Base-by-base conservation (phyloP, 2,797 vertebrate species). In the Calcarius lapponicus region DNA sequence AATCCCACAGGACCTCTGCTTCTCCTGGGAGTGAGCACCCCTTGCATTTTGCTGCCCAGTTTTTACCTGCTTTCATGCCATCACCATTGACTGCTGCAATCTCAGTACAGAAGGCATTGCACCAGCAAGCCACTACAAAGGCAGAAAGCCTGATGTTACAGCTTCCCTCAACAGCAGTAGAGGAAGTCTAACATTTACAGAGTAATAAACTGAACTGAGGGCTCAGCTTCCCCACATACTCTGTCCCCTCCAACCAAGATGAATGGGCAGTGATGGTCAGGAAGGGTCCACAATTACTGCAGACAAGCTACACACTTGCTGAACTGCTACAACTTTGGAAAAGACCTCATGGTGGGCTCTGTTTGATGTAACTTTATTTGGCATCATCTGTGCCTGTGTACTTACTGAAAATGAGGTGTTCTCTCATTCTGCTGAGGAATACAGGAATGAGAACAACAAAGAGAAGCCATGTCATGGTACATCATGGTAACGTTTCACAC, bases 391-490 rank as follows among this genome's bases (percentile, higher is more conserved):
- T 76, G 56, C 62, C 61, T 0, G 4, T 20, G 21, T 28, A 28
- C 28, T 60, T 66, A 19, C 11, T 86, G 43, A 84, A 92, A 92
- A 90, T 58, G 4, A 80, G 28, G 45, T 18, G 40, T 79, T 82
- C 75, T 75, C 70, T 93, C 51, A 74, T 67, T 80, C 64, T 80
- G 67, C 71, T 36, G 53, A 57, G 58, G 45, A 40, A 64, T 47
- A 70, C 36, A 67, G 73, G 70, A 91, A 90, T 40, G 51, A 80
- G 80, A 92, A 83, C 53, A 86, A 78, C 53, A 58, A 51, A 62
- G 70, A 78, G 42, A 73, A 88, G 58, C 38, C 34, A 75, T 2
- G 1, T 74, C 42, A 69, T 54, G 50, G 31, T 75, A 86, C 31
- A 58, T 25, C 58, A 79, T 16, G 57, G 32, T 78, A 56, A 86